Evolutionary conservation across 2,888 invertebrate species (phyloP).

Genomic region (Emmelina monodactyla): DNA sequence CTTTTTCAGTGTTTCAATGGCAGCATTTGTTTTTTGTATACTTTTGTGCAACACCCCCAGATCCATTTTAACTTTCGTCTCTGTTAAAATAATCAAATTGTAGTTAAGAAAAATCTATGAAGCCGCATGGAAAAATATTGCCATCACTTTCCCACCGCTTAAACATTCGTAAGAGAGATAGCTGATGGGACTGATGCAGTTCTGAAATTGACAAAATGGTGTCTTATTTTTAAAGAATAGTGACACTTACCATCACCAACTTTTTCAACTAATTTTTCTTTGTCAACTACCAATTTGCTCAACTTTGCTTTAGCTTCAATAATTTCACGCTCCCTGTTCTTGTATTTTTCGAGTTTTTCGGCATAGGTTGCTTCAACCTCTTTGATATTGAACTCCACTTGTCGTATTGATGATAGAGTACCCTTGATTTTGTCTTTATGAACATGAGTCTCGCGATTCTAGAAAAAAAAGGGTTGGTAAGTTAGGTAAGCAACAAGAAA

Average conservation of each 20-base stretch:
- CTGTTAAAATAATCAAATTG: constrained; percentile 22
- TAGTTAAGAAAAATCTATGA: background rate
- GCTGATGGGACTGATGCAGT: no score
- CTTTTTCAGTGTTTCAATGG: constrained; percentile 42
- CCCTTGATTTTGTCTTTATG: constrained; percentile 39
- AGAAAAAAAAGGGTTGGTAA: no score
- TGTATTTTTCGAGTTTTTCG: constrained; percentile 51
- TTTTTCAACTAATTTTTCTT: constrained; percentile 39
- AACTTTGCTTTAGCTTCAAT: constrained; percentile 47
- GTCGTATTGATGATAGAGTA: constrained; percentile 29
- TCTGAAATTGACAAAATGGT: no score
- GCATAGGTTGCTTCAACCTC: constrained; percentile 39
- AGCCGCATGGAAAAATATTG: no score
- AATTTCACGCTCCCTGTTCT: constrained; percentile 58
- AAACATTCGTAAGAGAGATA: no score
- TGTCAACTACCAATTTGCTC: constrained; percentile 58
- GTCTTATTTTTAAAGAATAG: no score
- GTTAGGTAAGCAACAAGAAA: no score
- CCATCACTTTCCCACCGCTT: no score
- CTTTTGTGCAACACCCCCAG: constrained; percentile 38
- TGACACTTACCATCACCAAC: constrained; percentile 53
- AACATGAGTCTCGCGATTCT: constrained; percentile 22
- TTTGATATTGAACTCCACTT: constrained; percentile 38
- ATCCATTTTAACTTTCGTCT: constrained; percentile 36
- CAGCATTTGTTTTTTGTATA: constrained; percentile 36